Percentiles rank a stretch among this genome's conserved stretches.
Evolutionary conservation across 1,140 invertebrate genomes (phyloP).

Genomic region (Piezodorus guildinii): DNA sequence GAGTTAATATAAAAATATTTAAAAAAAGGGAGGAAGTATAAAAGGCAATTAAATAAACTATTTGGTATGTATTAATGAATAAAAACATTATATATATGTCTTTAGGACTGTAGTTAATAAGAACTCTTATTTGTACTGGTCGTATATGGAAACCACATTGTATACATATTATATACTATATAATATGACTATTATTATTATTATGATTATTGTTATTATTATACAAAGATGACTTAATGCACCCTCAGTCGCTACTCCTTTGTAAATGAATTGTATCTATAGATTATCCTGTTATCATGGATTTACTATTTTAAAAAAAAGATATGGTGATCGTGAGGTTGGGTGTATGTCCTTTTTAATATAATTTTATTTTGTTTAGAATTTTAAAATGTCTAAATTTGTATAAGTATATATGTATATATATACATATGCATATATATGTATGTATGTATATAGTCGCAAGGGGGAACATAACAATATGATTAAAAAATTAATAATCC

Average conservation of each 20-base stretch:
- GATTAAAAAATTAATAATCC: too few species aligned
- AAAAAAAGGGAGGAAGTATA: background rate
- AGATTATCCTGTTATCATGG: background rate
- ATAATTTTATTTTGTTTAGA: background rate
- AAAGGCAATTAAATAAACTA: background rate
- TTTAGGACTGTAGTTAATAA: constrained; percentile 8
- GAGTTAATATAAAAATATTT: background rate
- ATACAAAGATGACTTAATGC: background rate
- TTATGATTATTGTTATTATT: constrained; percentile 8
- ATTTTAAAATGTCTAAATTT: background rate
- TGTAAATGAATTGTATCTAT: constrained; percentile 3
- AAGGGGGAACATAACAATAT: constrained; percentile 13
- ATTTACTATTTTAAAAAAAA: constrained; percentile 3
- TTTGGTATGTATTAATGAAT: constrained; percentile 13
- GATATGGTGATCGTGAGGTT: constrained; percentile 7
- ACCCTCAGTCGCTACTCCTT: constrained; percentile 12
- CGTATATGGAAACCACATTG: background rate
- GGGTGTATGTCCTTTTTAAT: constrained; percentile 7
- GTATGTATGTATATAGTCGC: constrained; percentile 4
- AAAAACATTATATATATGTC: constrained; percentile 9
- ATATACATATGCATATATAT: too few species aligned
- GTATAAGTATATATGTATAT: too few species aligned
- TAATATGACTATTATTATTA: constrained; percentile 2
- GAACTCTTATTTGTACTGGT: constrained; percentile 10
- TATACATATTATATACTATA: background rate